Percentiles rank a stretch among this genome's conserved stretches.
These are phyloP conservation scores for Ciconia stormi DNA, from an alignment of 2,113 vertebrate genomes.

Conservation along the genomic window DNA sequence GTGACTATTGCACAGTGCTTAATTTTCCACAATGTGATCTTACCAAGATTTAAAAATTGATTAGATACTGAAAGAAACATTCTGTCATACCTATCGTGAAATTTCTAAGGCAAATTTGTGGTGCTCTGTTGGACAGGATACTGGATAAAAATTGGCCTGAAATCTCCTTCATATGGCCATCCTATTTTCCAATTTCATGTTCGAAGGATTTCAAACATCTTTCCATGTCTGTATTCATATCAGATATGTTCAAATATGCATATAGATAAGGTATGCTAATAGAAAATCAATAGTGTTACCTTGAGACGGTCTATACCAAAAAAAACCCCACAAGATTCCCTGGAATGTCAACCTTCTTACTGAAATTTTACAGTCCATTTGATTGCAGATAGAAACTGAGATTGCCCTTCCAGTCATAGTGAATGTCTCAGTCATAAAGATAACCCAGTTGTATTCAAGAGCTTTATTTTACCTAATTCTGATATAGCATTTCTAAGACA, in stretches of 20 bases:
- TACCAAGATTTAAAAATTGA: not conserved
- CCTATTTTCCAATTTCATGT: not conserved
- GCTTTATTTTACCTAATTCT: not conserved
- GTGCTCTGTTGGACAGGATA: not conserved
- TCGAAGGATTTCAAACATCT: not conserved
- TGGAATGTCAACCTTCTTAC: not conserved
- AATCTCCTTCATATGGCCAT: not conserved
- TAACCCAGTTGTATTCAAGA: not conserved
- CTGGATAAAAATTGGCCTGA: not conserved
- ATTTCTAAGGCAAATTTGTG: not conserved
- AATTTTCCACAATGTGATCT: not conserved
- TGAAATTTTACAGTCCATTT: not conserved
- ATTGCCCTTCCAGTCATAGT: not conserved
- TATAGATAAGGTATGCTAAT: not conserved
- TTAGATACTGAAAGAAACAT: not conserved
- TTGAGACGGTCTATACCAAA: not conserved
- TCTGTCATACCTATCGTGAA: not conserved
- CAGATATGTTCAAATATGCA: not conserved
- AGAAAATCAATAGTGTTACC: not conserved
- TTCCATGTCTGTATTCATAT: not conserved
- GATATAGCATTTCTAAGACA: not conserved
- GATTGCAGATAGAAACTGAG: not conserved
- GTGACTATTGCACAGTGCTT: not conserved
- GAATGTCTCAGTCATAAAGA: not conserved
- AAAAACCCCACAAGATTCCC: fast-evolving